Base-by-base conservation (phyloP, 2,888 invertebrate genomes). In the Seira musarum region DNA sequence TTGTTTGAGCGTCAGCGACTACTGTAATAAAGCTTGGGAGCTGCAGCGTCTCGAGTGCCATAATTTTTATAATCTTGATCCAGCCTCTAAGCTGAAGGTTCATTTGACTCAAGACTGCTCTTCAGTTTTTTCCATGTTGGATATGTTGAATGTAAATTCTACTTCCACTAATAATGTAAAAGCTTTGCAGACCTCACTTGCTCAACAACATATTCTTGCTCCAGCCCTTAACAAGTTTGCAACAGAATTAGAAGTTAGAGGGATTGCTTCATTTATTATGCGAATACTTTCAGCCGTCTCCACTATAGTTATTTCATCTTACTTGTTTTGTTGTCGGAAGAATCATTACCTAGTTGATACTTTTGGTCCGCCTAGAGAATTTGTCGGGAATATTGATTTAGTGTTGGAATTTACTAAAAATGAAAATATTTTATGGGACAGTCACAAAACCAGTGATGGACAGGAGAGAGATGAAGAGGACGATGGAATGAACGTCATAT, bases 21-120 rank as follows among this genome's bases (percentile, higher is more conserved):
- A 81, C 40, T 73, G 77, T 25, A 78, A 77, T 49, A 77, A 81
- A n/a, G 77, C 81, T 0, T 81, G 81, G 81, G 81, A 81, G n/a
- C 77, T 77, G 0, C 77, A 81, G 60, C 68, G 77, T 13, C 17
- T 72, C 3, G 77, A 81, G 46, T 81, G 81, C 35, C 46, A 60
- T 10, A 64, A 69, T 40, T 77, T 73, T 35, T 60, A 64, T 60
- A 71, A 63, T 15, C 61, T 73, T 57, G 65, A 65, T 22, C 63
- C 46, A 21, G 13, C 10, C 5, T 30, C 69, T 0, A 63, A 69
- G 22, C 67, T 64, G 19, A 60, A 74, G 19, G 68, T 74, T 64
- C 61, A 66, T 22, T 49, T 80, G 22, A 70, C 74, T 46, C 80
- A 80, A 49, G 66, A 76, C 17, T 80, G 80, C 24, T 19, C 68